phyloP scores from a whole-genome alignment of 2,797 vertebrate genomes.

The Hipposideros larvatus region DNA sequence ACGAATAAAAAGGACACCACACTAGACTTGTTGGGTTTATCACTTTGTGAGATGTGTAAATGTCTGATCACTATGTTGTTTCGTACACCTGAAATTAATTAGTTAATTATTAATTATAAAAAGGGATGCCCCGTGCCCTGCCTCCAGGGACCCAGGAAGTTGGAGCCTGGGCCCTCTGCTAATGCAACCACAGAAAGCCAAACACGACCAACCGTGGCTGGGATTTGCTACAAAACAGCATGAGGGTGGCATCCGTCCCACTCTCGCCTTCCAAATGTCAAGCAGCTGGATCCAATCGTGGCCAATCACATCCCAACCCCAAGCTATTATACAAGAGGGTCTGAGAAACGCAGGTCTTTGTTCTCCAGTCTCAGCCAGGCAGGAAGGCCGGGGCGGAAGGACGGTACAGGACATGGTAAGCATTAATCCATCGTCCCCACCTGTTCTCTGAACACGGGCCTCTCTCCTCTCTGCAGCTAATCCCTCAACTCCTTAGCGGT shows the following conservation, averaged over 20 bases:
- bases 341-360: not conserved
- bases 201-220: rapidly evolving
- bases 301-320: not conserved
- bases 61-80: too few species aligned
- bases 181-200: not conserved
- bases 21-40: too few species aligned
- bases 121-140: not conserved
- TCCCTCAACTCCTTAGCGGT: not conserved
- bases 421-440: rapidly evolving
- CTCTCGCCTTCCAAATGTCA: not conserved
- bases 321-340: not conserved
- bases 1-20: too few species aligned
- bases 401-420: rapidly evolving
- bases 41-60: too few species aligned
- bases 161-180: rapidly evolving
- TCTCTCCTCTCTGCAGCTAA: not conserved
- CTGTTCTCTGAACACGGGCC: not conserved
- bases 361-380: not conserved
- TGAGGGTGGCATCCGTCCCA: not conserved
- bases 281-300: not conserved
- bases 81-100: too few species aligned
- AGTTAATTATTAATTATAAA: too few species aligned
- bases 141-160: not conserved
- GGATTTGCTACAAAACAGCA: not conserved
- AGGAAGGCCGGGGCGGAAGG: not conserved